A percentile compares a stretch with the other conserved stretches of the same genome.
Conservation (phyloP, 1,140 invertebrate species). For the Eubasilissa regina region DNA sequence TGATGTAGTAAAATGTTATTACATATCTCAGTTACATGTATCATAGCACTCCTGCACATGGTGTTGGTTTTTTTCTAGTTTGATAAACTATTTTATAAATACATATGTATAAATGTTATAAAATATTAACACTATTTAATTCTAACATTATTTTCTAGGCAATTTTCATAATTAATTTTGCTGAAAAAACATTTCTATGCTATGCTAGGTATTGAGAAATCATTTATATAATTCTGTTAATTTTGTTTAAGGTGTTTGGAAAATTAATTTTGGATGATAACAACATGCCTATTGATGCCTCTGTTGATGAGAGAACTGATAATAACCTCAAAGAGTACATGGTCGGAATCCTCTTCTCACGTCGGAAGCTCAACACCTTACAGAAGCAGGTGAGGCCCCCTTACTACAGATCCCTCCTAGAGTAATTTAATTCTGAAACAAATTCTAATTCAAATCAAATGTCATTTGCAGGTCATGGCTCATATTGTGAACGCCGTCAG, state of each 20-base stretch:
- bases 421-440: too few species aligned
- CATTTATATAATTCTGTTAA: background rate
- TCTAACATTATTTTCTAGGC: too few species aligned
- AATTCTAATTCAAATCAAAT: slow-evolving; percentile 20
- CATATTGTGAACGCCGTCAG: slow-evolving; percentile 95
- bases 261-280: slow-evolving; percentile 80
- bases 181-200: too few species aligned
- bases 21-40: too few species aligned
- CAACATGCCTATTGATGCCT: slow-evolving; percentile 60
- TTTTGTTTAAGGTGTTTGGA: slow-evolving; percentile 85
- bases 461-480: slow-evolving; percentile 80
- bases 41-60: too few species aligned
- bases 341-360: slow-evolving; percentile 96
- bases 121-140: too few species aligned
- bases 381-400: slow-evolving; percentile 87
- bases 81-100: too few species aligned
- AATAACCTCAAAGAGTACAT: slow-evolving; percentile 96
- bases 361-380: slow-evolving; percentile 93
- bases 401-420: too few species aligned
- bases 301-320: slow-evolving; percentile 70
- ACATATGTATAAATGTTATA: too few species aligned
- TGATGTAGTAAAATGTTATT: too few species aligned
- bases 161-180: too few species aligned
- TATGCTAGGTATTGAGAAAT: background rate
- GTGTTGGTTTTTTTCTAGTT: too few species aligned